Evolutionary conservation across 1,140 invertebrate species (phyloP), one percentile per base, ranked within the genome.

Genomic region (Diachasmimorpha longicaudata): DNA sequence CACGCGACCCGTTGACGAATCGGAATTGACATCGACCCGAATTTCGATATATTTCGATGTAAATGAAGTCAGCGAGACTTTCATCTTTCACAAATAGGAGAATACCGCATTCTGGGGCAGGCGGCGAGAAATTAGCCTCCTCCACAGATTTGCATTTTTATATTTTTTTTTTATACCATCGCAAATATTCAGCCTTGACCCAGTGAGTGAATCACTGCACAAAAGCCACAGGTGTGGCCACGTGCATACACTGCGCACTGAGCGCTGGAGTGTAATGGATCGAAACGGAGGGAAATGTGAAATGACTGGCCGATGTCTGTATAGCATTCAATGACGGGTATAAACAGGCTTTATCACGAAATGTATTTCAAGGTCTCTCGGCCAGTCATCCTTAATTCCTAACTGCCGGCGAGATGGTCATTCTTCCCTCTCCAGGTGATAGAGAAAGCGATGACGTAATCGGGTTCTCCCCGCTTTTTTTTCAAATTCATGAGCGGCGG

Each of bases 381-480:
- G 44, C 46, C 13, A 19, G 46, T 19, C 42, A 70, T 70, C n/a
- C 39, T 25, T 72, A 36, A 72, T 72, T 37, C 9, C 14, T 67
- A 44, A 25, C 63, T 39, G 13, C 52, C 31, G 31, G 2, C 31
- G 31, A 31, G 31, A 3, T 31, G 31, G 31, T 31, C 31, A 31
- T 31, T 6, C 31, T 31, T 63, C 52, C 44, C 5, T 68, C 63
- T 70, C 52, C 74, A 76, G 67, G 46, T 76, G 70, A 76, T 71
- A 52, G 74, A 76, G 74, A 76, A 76, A 76, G 74, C 74, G 3
- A 39, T 76, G 44, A 76, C 48, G 74, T 42, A 76, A 76, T 70
- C 3, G 11, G 9, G 11, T 42, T 10, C 9, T 31, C 31, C 6
- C 31, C 31, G 2, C 2, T 6, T 3, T 31, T 31, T 31, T 31